phyloP scores from a whole-genome alignment of 2,888 invertebrate genomes.

The Pterostichus madidus region DNA sequence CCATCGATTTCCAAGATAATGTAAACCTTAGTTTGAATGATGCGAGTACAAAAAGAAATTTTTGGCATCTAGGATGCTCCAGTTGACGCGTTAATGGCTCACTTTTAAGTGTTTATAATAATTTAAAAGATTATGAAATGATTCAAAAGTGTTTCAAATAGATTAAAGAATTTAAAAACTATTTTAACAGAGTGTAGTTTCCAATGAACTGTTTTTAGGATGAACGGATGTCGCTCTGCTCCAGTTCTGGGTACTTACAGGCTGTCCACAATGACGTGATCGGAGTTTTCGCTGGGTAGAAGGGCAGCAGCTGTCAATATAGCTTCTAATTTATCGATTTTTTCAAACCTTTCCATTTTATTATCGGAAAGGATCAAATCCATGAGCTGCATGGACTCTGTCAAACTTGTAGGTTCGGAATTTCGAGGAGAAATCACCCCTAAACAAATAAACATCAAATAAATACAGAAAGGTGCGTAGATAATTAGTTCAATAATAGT shows the following conservation, averaged over 20 bases:
- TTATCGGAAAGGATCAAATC: constrained; percentile 90
- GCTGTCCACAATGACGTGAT: constrained; percentile 71
- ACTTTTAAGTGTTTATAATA: no score
- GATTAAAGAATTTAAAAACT: no score
- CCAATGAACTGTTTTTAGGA: not conserved
- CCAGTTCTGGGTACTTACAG: constrained; percentile 35
- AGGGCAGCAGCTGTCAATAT: constrained; percentile 90
- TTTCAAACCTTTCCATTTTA: constrained; percentile 90
- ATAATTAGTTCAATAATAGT: no score
- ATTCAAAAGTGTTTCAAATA: no score
- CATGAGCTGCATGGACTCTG: constrained; percentile 94
- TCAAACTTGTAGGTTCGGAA: constrained; percentile 89
- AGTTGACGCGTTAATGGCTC: no score
- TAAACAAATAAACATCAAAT: constrained; percentile 55
- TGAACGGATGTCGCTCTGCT: not conserved
- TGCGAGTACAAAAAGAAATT: no score
- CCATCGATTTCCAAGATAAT: no score
- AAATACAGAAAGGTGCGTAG: no score
- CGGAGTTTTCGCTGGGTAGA: constrained; percentile 80
- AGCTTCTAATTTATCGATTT: constrained; percentile 92
- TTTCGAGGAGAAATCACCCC: constrained; percentile 86
- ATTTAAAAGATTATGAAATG: no score
- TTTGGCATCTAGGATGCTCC: no score
- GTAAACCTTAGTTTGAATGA: no score
- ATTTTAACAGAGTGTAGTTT: not conserved